Base-by-base conservation (phyloP, 2,113 vertebrate genomes). In the Myotis davidii region DNA sequence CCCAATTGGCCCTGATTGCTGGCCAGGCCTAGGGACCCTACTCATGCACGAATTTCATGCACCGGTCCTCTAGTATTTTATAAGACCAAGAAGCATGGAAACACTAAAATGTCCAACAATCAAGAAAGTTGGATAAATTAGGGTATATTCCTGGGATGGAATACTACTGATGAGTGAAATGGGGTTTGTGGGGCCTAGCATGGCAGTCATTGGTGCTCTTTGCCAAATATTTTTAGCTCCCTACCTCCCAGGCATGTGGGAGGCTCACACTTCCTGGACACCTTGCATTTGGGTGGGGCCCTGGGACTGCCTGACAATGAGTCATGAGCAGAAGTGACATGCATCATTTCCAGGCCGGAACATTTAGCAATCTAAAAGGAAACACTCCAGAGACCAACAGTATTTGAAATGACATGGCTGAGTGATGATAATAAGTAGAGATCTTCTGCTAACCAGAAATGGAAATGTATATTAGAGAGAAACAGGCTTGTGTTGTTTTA, bases 321-420 rank as follows among this genome's bases (percentile, higher is more conserved):
- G 52, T 88, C 91, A 45, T 59, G 23, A 76, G 29, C 59, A 78
- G 37, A 61, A 76, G 34, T 14, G 76, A 85, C 32, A 61, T 0
- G 2, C 79, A 64, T 86, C 85, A 72, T 84, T 88, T 92, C 37
- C 50, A 94, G 72, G 52, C 73, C 23, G 18, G 77, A 94, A 69
- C 48, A 85, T 72, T 76, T 29, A 77, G 54, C 14, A 67, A 81
- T 34, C 67, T 76, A 73, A 74, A 59, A n/a, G 64, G 61, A 89
- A 92, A 79, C 37, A 32, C 37, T 86, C 23, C 37, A 34, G 29
- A 29, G 45, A 70, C 23, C 11, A 61, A 42, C 50, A n/a, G 25
- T 67, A 56, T 67, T 85, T 52, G 23, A 81, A 90, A 59, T 18
- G 54, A 50, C 25, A 34, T 74, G 23, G 54, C 32, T 83, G 32